Percentiles rank a stretch among this genome's conserved stretches.
These are phyloP conservation scores for Sceloporus tristichus DNA, from an alignment of 2,113 vertebrate genomes.

Conservation along the genomic window DNA sequence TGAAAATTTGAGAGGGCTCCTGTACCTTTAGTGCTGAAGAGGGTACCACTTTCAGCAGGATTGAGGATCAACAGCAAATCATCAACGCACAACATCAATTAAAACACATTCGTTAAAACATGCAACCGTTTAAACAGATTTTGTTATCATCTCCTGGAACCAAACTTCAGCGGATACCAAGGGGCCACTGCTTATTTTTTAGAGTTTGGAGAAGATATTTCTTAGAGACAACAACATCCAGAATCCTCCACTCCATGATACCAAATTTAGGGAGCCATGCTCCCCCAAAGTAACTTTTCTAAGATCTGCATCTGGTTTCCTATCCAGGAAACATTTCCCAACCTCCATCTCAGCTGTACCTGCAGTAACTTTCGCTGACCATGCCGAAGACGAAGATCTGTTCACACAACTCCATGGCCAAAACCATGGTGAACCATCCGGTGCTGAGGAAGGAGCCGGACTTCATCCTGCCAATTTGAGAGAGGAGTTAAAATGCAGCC, in stretches of 20 bases:
- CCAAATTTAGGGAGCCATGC: neutral
- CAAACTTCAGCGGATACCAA: no score
- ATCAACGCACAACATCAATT: no score
- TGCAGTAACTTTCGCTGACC: slow-evolving; percentile 91
- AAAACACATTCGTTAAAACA: no score
- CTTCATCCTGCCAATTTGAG: slow-evolving; percentile 81
- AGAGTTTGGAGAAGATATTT: no score
- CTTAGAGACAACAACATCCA: neutral
- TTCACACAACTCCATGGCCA: slow-evolving; percentile 92
- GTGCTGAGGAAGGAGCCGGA: slow-evolving; percentile 96
- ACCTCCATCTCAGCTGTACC: slow-evolving; percentile 73
- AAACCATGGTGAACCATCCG: slow-evolving; percentile 95
- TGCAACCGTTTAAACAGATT: no score
- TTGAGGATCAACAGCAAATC: no score
- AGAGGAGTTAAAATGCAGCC: rapidly evolving
- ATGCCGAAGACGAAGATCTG: slow-evolving; percentile 90
- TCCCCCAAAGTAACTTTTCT: neutral
- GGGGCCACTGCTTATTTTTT: no score
- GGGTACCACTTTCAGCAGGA: no score
- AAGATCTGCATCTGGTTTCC: rapidly evolving
- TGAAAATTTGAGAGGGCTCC: no score
- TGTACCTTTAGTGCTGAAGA: no score
- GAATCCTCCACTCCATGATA: neutral
- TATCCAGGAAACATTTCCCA: neutral
- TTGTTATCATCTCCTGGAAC: neutral